Conservation (phyloP, 1,140 invertebrate species). For the Caligus rogercresseyi region DNA sequence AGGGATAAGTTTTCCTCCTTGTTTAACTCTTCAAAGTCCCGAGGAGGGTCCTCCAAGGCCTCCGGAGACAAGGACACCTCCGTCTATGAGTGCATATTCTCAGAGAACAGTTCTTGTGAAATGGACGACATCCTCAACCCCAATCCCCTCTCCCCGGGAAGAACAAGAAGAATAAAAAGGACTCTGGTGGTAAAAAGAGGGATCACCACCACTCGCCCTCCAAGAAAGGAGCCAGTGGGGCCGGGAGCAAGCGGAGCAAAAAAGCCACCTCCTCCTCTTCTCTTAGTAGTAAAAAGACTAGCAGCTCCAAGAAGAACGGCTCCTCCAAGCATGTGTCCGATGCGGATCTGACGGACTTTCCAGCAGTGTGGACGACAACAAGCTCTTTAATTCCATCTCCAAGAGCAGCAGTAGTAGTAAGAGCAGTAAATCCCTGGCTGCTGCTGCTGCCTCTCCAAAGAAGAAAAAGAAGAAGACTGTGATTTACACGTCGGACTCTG, state of each 20-base stretch:
- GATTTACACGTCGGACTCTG: constrained; percentile 11
- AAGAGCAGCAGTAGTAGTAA: constrained; percentile 26
- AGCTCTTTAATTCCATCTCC: background rate
- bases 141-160: background rate
- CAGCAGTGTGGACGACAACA: background rate
- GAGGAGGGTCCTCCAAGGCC: constrained; percentile 19
- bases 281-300: background rate
- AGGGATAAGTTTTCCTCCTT: constrained; percentile 14
- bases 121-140: constrained; percentile 9
- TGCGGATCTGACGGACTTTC: background rate
- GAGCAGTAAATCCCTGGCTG: constrained; percentile 26
- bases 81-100: constrained; percentile 15
- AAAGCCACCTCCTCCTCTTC: background rate
- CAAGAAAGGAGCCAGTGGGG: constrained; percentile 3
- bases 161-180: too few relatives aligned
- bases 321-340: background rate
- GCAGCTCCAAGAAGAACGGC: background rate
- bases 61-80: constrained; percentile 13
- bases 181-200: background rate
- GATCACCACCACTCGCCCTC: background rate
- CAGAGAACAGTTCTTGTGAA: constrained; percentile 12
- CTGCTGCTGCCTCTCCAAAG: background rate
- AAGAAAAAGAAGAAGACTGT: background rate
- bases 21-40: background rate
- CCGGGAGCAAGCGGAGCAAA: too few relatives aligned